Evolutionary conservation across 2,888 invertebrate species (phyloP), one percentile per base, ranked within the genome.

Genomic region (Andrena trimmerana): DNA sequence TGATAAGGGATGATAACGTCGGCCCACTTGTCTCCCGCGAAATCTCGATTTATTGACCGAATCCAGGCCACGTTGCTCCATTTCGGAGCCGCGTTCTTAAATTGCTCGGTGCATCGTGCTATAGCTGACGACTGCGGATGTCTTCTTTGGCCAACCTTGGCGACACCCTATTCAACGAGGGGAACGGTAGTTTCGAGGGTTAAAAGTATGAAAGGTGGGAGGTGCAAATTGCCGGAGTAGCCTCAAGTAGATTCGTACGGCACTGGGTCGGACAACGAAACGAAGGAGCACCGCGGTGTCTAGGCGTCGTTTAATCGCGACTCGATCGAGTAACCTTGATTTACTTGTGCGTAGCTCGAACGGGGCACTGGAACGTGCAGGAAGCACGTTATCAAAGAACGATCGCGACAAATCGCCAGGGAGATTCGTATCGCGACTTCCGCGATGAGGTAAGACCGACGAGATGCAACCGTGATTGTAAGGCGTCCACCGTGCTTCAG

Each of bases 361-460:
- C 72, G 63, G 36, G 48, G 31, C 5, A 60, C 54, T 36, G 52
- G 33, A 78, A 82, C 78, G 78, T 59, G 42, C 82, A 69, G 82
- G 82, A 82, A 78, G 36, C 81, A 16, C 48, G 63, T 68, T 83
- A 83, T 83, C 83, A 54, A 54, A 76, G 81, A 81, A 81, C 82
- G 81, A 84, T 84, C 82, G 68, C 74, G 78, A 76, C 69, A 78
- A 80, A 82, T 83, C 76, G 83, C 57, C 24, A 78, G 80, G 76
- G 52, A 79, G 86, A 88, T 86, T 70, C 68, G 67, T 88, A 87
- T 83, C 87, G 81, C 42, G 60, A 81, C 85, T 86, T 86, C 86
- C 86, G 85, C 78, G 81, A 78, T 87, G 83, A 79, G 73, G 81
- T 75, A 79, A 87, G 70, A 69, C 72, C 48, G 48, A 24, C 60